A percentile compares a stretch with the other conserved stretches of the same genome.
Evolutionary conservation across 2,797 vertebrate genomes (phyloP).

Genomic region (Melanogrammus aeglefinus): DNA sequence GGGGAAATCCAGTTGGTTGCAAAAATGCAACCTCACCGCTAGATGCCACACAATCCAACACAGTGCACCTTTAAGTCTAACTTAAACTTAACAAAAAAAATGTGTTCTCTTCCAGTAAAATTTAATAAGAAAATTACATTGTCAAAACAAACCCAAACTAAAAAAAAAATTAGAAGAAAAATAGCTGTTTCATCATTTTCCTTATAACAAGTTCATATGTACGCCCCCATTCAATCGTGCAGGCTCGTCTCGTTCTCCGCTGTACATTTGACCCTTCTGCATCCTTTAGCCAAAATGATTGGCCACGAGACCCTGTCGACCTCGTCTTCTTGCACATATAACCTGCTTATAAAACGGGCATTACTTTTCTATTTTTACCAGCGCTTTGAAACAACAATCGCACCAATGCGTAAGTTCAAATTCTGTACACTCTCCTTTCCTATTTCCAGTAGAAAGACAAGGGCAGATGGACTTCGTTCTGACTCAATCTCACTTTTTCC

Average conservation of each 20-base stretch:
- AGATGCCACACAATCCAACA: too few relatives aligned
- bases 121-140: not conserved
- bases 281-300: not conserved
- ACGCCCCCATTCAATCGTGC: too few relatives aligned
- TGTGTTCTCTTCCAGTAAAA: not conserved
- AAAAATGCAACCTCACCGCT: too few relatives aligned
- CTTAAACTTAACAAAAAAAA: too few relatives aligned
- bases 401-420: not conserved
- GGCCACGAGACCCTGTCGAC: not conserved
- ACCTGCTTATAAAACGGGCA: not conserved
- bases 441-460: not conserved
- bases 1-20: too few relatives aligned
- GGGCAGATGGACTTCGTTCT: not conserved
- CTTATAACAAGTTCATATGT: not conserved
- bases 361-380: too few relatives aligned
- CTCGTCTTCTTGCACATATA: not conserved
- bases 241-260: too few relatives aligned
- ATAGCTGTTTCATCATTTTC: not conserved
- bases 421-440: not conserved
- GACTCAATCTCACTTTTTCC: not conserved
- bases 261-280: not conserved
- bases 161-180: not conserved
- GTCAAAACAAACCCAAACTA: not conserved
- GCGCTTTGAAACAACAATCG: not conserved
- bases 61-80: too few relatives aligned